Percentiles rank a stretch among this genome's conserved stretches.
Evolutionary conservation across 2,888 invertebrate species (phyloP).

Genomic region (Mayetiola destructor): DNA sequence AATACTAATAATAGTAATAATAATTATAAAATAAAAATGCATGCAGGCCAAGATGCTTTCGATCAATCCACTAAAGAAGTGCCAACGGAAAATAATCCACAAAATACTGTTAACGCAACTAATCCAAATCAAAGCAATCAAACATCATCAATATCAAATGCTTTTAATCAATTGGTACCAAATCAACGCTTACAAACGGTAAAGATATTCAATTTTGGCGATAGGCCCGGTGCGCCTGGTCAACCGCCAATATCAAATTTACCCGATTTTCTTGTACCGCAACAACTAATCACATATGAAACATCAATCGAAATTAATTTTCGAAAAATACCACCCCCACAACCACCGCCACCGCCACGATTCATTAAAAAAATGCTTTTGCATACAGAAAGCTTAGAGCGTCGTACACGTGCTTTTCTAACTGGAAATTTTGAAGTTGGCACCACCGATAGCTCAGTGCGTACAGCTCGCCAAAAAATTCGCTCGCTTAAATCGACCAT

Average conservation of each 20-base stretch:
- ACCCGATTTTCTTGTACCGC: constrained; percentile 33
- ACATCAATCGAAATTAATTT: constrained; percentile 34
- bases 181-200: constrained; percentile 13
- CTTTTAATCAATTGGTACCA: background rate
- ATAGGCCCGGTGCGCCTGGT: constrained; percentile 20
- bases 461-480: constrained; percentile 34
- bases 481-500: constrained; percentile 33
- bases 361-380: constrained; percentile 30
- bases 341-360: constrained; percentile 30
- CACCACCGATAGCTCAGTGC: constrained; percentile 30
- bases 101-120: background rate
- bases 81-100: background rate
- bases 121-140: background rate
- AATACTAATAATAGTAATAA: background rate
- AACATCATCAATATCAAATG: background rate
- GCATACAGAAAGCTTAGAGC: constrained; percentile 32
- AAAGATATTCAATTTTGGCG: constrained; percentile 18
- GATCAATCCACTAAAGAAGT: background rate
- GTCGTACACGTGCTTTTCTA: constrained; percentile 32
- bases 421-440: constrained; percentile 30
- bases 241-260: constrained; percentile 26
- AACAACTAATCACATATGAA: constrained; percentile 33
- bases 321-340: constrained; percentile 29
- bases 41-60: background rate
- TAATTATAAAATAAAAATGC: background rate